Evolutionary conservation across 2,113 vertebrate species (phyloP).

Genomic region (Xiphias gladius): DNA sequence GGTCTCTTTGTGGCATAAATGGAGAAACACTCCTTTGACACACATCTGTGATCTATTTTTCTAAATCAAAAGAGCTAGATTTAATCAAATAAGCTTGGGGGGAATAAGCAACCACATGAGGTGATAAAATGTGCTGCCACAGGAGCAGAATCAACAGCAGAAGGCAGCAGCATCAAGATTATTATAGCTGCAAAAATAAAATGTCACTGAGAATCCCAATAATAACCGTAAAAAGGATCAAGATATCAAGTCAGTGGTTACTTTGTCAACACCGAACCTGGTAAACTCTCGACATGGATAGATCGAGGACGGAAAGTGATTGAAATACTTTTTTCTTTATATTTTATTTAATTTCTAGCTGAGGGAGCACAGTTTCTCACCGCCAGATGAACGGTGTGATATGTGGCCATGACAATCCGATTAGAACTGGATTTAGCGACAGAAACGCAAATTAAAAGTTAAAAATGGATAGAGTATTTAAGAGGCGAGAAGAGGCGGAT

Average conservation of each 20-base stretch:
- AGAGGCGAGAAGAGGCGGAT: constrained; percentile 72
- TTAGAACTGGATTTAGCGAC: constrained; percentile 73
- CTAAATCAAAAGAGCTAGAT: constrained; percentile 78
- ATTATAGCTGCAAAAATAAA: constrained; percentile 62
- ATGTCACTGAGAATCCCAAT: constrained; percentile 40
- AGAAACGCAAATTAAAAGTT: constrained; percentile 84
- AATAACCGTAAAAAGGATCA: constrained; percentile 2
- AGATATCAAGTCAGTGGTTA: not conserved
- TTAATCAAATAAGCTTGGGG: constrained; percentile 79
- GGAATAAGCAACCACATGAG: constrained; percentile 63
- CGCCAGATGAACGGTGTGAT: constrained; percentile 72
- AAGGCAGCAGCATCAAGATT: constrained; percentile 76
- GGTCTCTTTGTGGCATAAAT: constrained; percentile 41
- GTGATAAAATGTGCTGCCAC: constrained; percentile 68
- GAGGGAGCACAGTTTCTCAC: constrained; percentile 64
- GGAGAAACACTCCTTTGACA: constrained; percentile 74
- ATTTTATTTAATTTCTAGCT: constrained; percentile 67
- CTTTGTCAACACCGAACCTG: not conserved
- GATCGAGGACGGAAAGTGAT: constrained; percentile 8
- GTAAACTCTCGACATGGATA: not conserved
- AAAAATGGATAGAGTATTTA: constrained; percentile 69
- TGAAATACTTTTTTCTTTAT: constrained; percentile 1
- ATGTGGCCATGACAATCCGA: constrained; percentile 74
- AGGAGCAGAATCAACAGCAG: constrained; percentile 74
- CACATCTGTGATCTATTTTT: constrained; percentile 80